These are phyloP conservation scores for Leptinotarsa defecta DNA, from an alignment of 1,140 invertebrate genomes.

Conservation along the genomic window DNA sequence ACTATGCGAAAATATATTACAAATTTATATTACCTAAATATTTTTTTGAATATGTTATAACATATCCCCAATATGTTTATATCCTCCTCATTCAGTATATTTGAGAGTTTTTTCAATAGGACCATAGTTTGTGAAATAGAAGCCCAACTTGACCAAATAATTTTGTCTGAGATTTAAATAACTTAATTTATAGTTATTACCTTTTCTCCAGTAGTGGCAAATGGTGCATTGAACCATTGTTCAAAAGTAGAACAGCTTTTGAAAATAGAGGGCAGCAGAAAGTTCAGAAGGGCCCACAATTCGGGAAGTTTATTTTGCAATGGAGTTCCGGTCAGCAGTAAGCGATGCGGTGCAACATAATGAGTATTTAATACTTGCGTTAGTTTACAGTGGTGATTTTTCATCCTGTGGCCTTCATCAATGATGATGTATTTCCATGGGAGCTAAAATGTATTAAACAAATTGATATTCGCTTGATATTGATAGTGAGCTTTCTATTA, in stretches of 20 bases:
- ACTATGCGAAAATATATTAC: too few species aligned
- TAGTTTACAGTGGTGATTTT: conserved; percentile 99
- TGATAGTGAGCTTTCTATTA: too few species aligned
- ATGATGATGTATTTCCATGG: conserved; percentile 97
- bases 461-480: not conserved
- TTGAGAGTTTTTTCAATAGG: too few species aligned
- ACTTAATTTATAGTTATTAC: conserved; percentile 34
- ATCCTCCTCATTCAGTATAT: too few species aligned
- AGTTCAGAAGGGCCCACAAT: conserved; percentile 76
- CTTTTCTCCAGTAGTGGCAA: conserved; percentile 68
- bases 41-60: too few species aligned
- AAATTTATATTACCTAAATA: too few species aligned
- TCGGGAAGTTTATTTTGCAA: conserved; percentile 78
- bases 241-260: conserved; percentile 45
- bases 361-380: conserved; percentile 80
- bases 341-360: conserved; percentile 56
- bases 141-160: too few species aligned
- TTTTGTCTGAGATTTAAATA: not conserved
- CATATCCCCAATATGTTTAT: too few species aligned
- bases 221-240: conserved; percentile 56
- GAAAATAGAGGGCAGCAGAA: conserved; percentile 74
- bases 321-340: conserved; percentile 78
- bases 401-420: conserved; percentile 99
- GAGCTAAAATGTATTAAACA: conserved; percentile 7
- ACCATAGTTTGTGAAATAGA: not conserved